Percentiles rank a stretch among this genome's conserved stretches.
Evolutionary conservation across 2,113 vertebrate genomes (phyloP).

Genomic region (Trematocara unimaculatum): DNA sequence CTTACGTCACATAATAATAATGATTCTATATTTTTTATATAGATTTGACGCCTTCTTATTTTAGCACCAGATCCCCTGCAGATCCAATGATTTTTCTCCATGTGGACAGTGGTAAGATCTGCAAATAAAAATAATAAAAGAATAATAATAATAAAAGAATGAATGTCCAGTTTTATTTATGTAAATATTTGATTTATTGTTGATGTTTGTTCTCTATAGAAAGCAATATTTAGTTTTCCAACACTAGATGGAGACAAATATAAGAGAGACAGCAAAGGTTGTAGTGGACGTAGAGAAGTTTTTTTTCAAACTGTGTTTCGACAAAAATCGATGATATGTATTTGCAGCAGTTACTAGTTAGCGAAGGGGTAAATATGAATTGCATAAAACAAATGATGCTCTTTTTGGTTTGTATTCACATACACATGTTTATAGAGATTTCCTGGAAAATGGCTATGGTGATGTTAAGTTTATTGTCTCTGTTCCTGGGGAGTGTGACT

Average conservation of each 20-base stretch:
- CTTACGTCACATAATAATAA: not conserved
- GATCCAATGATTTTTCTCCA: slow-evolving; percentile 56
- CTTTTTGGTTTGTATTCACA: not conserved
- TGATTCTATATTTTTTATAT: not conserved
- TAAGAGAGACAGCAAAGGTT: not conserved
- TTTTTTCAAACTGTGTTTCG: not conserved
- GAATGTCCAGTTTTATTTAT: not conserved
- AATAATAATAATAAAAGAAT: not conserved
- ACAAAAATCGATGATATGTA: not conserved
- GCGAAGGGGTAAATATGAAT: not conserved
- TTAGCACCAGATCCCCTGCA: slow-evolving; percentile 20
- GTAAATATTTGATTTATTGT: not conserved
- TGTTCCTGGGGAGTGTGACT: slow-evolving; percentile 79
- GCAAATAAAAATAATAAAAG: not conserved
- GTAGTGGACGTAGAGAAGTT: not conserved
- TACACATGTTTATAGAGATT: slow-evolving; percentile 61
- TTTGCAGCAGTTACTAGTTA: not conserved
- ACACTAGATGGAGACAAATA: slow-evolving; percentile 55
- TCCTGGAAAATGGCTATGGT: slow-evolving; percentile 85
- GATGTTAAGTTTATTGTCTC: slow-evolving; percentile 79
- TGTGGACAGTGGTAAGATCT: slow-evolving; percentile 66
- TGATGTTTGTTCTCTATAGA: not conserved
- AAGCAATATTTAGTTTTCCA: not conserved
- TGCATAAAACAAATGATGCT: not conserved
- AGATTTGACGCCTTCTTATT: not conserved